phyloP scores from a whole-genome alignment of 1,140 invertebrate species.

The Ruditapes philippinarum region DNA sequence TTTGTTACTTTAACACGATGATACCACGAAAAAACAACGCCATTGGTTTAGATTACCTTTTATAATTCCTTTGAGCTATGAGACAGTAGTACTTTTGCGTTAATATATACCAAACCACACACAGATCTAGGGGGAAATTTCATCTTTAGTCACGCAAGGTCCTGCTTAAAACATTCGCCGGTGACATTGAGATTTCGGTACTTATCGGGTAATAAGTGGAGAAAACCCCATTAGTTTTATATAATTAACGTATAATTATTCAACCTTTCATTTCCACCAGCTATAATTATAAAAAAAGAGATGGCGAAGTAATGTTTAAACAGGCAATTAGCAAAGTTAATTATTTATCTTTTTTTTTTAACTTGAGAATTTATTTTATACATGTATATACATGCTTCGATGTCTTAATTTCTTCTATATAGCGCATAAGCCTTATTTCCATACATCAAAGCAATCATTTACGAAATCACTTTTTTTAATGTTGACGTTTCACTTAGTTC shows the following conservation, averaged over 20 bases:
- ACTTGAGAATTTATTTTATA: no score
- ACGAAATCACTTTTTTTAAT: no score
- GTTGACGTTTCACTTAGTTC: no score
- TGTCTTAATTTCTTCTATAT: no score
- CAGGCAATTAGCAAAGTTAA: no score
- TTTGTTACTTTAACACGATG: not conserved
- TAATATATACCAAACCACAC: conserved; percentile 37
- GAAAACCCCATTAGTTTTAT: conserved; percentile 20
- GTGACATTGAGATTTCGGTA: conserved; percentile 15
- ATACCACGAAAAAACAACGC: not conserved
- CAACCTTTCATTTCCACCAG: not conserved
- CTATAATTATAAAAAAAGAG: conserved; percentile 20
- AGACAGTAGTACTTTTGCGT: not conserved
- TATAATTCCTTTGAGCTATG: not conserved
- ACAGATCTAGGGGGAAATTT: not conserved
- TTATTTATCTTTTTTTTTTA: no score
- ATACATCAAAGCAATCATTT: no score
- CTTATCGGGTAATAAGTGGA: conserved; percentile 4
- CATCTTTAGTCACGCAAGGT: conserved; percentile 25
- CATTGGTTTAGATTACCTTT: conserved; percentile 14
- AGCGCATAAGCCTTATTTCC: no score
- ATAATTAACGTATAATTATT: conserved; percentile 29
- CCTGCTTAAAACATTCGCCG: not conserved
- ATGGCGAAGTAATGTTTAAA: no score
- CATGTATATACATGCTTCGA: no score